Evolutionary conservation across 1,140 invertebrate genomes (phyloP).

Genomic region (Rhopalosiphum padi): DNA sequence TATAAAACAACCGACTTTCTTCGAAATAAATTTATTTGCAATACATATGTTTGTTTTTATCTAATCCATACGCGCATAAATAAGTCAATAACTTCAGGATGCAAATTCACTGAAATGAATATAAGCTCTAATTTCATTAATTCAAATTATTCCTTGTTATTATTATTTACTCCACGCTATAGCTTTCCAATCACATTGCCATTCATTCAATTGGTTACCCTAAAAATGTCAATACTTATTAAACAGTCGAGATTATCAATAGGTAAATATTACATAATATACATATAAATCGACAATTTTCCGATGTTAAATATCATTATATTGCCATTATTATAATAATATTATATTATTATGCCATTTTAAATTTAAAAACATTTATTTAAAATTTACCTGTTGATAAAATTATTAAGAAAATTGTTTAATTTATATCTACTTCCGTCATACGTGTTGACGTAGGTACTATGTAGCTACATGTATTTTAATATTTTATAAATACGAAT

Average conservation of each 20-base stretch:
- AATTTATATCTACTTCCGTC: background rate
- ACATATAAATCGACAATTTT: background rate
- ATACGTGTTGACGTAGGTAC: background rate
- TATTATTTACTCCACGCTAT: background rate
- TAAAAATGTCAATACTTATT: constrained; percentile 14
- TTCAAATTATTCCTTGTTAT: background rate
- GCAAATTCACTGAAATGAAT: background rate
- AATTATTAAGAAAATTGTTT: background rate
- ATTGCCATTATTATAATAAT: background rate
- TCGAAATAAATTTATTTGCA: background rate
- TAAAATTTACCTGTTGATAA: background rate
- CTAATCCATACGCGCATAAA: background rate
- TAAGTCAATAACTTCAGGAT: background rate
- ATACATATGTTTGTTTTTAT: background rate
- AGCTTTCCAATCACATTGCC: background rate
- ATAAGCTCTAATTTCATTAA: background rate
- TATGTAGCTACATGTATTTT: background rate
- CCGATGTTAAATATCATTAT: background rate
- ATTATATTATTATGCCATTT: background rate
- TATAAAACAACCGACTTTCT: constrained; percentile 22
- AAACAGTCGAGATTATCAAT: background rate
- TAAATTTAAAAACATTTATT: background rate
- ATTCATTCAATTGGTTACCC: background rate
- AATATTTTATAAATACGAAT: too few species aligned
- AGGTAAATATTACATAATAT: background rate